Conservation (phyloP, 2,113 vertebrate species). For the Pardalotus punctatus region DNA sequence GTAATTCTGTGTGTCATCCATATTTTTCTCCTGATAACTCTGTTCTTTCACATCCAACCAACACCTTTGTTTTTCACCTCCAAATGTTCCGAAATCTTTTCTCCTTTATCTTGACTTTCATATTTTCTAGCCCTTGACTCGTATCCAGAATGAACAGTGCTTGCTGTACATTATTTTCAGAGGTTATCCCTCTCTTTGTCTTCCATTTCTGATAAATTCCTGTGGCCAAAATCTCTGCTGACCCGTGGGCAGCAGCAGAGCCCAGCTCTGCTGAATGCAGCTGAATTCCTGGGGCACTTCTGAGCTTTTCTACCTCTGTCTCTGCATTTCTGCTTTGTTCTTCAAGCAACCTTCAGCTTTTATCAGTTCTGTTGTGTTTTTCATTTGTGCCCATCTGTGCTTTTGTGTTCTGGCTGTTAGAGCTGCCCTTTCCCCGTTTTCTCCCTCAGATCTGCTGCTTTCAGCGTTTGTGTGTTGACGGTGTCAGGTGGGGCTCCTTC, state of each 20-base stretch:
- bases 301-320: neutral
- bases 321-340: neutral
- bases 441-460: neutral
- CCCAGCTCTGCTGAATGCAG: neutral
- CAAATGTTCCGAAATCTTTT: neutral
- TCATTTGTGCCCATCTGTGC: neutral
- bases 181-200: neutral
- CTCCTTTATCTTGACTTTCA: neutral
- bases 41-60: neutral
- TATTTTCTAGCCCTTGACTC: neutral
- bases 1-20: neutral
- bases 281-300: neutral
- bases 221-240: neutral
- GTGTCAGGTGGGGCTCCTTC: neutral
- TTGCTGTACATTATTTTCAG: neutral
- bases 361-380: neutral
- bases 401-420: neutral
- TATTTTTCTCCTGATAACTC: neutral
- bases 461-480: neutral
- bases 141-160: neutral
- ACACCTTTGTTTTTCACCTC: neutral
- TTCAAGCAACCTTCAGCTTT: neutral
- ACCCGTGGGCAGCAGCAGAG: neutral
- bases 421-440: neutral
- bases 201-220: neutral